Evolutionary conservation across 2,797 vertebrate genomes (phyloP), one percentile per base, ranked within the genome.

Genomic region (Epinephelus awoara): DNA sequence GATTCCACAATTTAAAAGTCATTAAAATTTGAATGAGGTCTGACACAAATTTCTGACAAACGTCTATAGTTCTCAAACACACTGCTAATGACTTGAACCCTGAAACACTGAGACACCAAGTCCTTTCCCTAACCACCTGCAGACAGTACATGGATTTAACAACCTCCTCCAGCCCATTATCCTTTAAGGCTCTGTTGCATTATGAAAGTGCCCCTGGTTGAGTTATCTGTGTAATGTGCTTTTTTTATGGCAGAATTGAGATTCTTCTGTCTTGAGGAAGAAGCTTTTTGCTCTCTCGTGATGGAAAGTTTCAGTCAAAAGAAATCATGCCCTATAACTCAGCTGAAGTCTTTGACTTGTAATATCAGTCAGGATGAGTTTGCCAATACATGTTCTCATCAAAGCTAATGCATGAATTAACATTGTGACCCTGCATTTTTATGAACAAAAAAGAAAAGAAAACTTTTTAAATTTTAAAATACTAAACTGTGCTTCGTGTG

Each of bases 281-380:
- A 77, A 63, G 42, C 42, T 18, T 62, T 62, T 78, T 56, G 13
- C 54, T 56, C 49, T 58, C 71, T 55, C 46, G 25, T 64, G 42
- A 79, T 12, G 1, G 5, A 77, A 90, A 65, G 74, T 76, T 82
- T 67, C 15, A 61, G 50, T 29, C 9, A 40, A 69, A 17, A 82
- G 25, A 76, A 63, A 85, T 72, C 13, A 9, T 13, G 42, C 14
- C 15, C 66, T 17, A 27, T 83, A 75, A 88, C 72, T 83, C 63
- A 71, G 47, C 49, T 6, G 2, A 75, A 71, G 66, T 57, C 54
- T 40, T 79, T 75, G 59, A 54, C 27, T 67, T 63, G 5, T n/a
- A 50, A 57, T 10, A 62, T 12, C 56, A 73, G 51, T 19, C 38
- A 25, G 9, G 11, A 5, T 10, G 42, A 66, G 51, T 49, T 70